Evolutionary conservation across 2,797 vertebrate genomes (phyloP).

Genomic region (Heteromormyrus szaboi): DNA sequence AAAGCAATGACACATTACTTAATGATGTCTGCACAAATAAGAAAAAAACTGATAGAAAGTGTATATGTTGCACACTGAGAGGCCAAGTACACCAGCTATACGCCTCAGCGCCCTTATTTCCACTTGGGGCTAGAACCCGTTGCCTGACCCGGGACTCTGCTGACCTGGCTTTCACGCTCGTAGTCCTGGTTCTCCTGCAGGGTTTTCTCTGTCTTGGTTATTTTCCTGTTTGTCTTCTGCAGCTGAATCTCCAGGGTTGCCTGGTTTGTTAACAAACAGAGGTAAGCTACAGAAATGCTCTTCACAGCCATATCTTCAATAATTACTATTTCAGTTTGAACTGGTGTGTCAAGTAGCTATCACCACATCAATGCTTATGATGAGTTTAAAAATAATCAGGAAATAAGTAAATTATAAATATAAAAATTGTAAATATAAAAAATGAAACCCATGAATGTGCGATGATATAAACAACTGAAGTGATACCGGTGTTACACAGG

Average conservation of each 20-base stretch:
- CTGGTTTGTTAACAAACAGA: slow-evolving; percentile 32
- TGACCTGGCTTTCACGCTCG: slow-evolving; percentile 56
- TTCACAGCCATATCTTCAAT: neutral
- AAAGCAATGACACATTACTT: neutral
- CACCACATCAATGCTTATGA: neutral
- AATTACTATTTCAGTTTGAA: neutral
- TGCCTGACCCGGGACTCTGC: neutral
- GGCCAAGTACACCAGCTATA: neutral
- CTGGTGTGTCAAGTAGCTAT: neutral
- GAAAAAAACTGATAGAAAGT: neutral
- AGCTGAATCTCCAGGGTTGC: slow-evolving; percentile 50
- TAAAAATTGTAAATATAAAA: neutral
- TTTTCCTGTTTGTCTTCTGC: slow-evolving; percentile 48
- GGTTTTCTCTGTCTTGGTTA: slow-evolving; percentile 49
- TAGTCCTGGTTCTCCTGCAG: slow-evolving; percentile 56
- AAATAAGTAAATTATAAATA: neutral
- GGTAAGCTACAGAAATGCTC: neutral
- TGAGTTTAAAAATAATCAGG: neutral
- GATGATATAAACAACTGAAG: neutral
- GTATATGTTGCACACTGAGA: neutral
- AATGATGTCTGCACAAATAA: neutral
- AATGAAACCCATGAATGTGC: neutral
- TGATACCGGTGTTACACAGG: neutral
- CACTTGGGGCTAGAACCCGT: neutral
- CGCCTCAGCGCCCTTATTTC: neutral